These are phyloP conservation scores for Ia io DNA, from an alignment of 2,113 vertebrate species.

Conservation along the genomic window DNA sequence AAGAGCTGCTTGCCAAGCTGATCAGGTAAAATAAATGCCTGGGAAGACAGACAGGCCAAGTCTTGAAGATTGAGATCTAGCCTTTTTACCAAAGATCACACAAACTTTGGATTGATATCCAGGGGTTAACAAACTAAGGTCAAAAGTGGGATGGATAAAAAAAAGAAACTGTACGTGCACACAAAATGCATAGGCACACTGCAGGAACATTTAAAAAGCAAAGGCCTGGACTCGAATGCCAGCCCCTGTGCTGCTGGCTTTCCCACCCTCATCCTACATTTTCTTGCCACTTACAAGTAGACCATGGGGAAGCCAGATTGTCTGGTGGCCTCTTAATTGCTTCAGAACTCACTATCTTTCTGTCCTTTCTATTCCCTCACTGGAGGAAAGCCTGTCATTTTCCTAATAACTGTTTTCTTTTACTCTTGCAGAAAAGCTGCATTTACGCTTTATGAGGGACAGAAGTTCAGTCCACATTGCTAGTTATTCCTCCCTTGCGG, in stretches of 20 bases:
- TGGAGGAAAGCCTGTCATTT: conserved; percentile 54
- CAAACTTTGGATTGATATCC: background rate
- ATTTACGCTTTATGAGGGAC: conserved; percentile 41
- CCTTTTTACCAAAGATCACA: background rate
- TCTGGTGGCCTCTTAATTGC: background rate
- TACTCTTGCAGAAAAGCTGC: conserved; percentile 25
- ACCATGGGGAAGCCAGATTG: background rate
- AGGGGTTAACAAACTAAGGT: background rate
- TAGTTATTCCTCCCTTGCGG: conserved; percentile 6
- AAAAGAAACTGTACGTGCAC: background rate
- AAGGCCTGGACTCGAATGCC: background rate
- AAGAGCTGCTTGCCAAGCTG: background rate
- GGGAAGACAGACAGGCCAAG: background rate
- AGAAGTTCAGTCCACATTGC: conserved; percentile 38
- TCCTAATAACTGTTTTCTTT: conserved; percentile 67
- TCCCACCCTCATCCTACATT: background rate
- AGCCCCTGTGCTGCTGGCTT: background rate
- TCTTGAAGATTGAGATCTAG: background rate
- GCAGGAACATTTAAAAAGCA: background rate
- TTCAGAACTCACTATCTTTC: background rate
- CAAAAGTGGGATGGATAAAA: background rate
- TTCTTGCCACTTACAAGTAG: background rate
- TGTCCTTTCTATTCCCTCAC: background rate
- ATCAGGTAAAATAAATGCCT: background rate
- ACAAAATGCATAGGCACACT: background rate